phyloP scores from a whole-genome alignment of 2,888 invertebrate species.

The Tinea trinotella region DNA sequence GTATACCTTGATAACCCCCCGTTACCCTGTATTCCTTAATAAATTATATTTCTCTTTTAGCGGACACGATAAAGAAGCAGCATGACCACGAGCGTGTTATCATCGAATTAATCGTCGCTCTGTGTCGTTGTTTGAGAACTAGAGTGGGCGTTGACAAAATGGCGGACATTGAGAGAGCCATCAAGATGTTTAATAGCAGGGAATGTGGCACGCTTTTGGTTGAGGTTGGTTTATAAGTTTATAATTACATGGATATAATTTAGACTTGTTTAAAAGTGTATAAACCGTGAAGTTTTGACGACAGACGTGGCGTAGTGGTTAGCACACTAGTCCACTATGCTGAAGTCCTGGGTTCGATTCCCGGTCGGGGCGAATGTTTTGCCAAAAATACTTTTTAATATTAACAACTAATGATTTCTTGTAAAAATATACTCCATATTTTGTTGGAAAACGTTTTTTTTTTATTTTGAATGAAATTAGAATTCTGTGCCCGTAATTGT shows the following conservation, averaged over 20 bases:
- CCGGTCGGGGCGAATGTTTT: no score
- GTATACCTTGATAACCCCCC: no score
- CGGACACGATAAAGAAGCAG: background rate
- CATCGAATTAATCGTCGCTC: constrained; percentile 22
- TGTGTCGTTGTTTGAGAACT: constrained; percentile 28
- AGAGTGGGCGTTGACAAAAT: constrained; percentile 23
- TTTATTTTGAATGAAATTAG: constrained; percentile 27
- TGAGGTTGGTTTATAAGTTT: constrained; percentile 26
- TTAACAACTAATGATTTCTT: constrained; percentile 27
- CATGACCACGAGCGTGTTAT: background rate
- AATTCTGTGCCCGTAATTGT: constrained; percentile 22
- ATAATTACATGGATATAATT: no score
- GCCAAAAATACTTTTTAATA: constrained; percentile 30
- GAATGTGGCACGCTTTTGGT: constrained; percentile 23
- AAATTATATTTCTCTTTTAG: background rate
- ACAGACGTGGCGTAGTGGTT: no score
- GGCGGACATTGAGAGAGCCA: constrained; percentile 25
- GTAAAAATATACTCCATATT: constrained; percentile 30
- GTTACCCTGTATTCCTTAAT: no score
- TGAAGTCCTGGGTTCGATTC: no score
- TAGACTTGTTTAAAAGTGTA: no score
- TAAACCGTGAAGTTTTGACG: no score
- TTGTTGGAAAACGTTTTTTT: constrained; percentile 36
- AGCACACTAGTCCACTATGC: no score
- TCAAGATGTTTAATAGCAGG: constrained; percentile 25